Evolutionary conservation across 1,140 invertebrate genomes (phyloP), one percentile per base, ranked within the genome.

Genomic region (Drosophila neocordata): DNA sequence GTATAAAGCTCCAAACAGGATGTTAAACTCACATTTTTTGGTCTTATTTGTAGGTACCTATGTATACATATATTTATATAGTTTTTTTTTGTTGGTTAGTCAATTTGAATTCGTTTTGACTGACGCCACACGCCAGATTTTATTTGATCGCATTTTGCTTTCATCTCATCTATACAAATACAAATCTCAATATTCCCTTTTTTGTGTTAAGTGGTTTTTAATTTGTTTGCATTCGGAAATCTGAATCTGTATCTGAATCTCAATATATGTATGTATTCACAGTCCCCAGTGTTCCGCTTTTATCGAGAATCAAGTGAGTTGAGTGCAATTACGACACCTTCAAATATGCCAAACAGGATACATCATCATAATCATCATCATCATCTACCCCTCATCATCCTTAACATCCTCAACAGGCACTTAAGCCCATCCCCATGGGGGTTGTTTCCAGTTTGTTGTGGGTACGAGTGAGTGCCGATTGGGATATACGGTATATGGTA

Each of bases 251-350:
- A 75, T 64, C 55, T 12, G 2, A 38, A 37, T 20, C 34, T 34
- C 24, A n/a, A n/a, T n/a, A n/a, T n/a, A n/a, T n/a, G n/a, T n/a
- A n/a, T n/a, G n/a, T n/a, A n/a, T n/a, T n/a, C n/a, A n/a, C n/a
- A 59, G 13, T 27, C 63, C 61, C 61, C 52, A 55, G 48, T 58
- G 70, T 65, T 68, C 62, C 62, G 70, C 72, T 80, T 87, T 85
- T 87, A 87, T 87, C 81, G 59, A 60, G 65, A 77, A 87, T 81
- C 78, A 74, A 73, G 58, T 73, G 78, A 81, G 82, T 63, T 85
- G 82, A 87, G 82, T 87, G 78, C 83, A 87, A 87, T 85, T 85
- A 85, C 82, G 78, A 85, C 82, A 85, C 82, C 82, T 85, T 85
- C 82, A 82, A 87, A 87, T 87, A 87, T 48, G 78, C 77, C 73